Conservation (phyloP, 2,797 vertebrate genomes). For the Nannoperca obscura region DNA sequence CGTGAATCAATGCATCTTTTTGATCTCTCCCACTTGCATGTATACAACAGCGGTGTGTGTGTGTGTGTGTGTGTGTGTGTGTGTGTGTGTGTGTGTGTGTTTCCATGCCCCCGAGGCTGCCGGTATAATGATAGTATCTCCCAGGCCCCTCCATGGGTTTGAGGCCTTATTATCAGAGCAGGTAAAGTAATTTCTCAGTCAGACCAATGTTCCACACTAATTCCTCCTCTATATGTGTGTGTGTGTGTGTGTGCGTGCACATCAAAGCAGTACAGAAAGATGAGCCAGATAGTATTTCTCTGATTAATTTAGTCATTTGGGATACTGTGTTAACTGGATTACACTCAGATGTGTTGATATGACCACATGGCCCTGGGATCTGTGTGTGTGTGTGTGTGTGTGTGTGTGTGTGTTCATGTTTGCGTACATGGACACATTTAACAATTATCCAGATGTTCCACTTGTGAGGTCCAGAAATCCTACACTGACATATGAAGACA, state of each 20-base stretch:
- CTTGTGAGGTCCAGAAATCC: constrained; percentile 77
- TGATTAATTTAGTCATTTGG: constrained; percentile 88
- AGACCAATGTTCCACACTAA: constrained; percentile 91
- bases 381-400: constrained; percentile 42
- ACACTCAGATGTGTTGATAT: constrained; percentile 85
- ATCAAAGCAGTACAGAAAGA: constrained; percentile 90
- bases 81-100: constrained; percentile 49
- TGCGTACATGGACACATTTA: constrained; percentile 53
- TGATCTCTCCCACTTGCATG: constrained; percentile 67
- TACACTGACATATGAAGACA: constrained; percentile 28
- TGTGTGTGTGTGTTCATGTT: constrained; percentile 27
- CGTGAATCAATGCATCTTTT: constrained; percentile 75
- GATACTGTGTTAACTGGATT: constrained; percentile 86
- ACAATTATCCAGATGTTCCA: constrained; percentile 67
- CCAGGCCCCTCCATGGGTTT: constrained; percentile 93
- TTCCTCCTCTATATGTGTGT: constrained; percentile 61
- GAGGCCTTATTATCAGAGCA: constrained; percentile 94
- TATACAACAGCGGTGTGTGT: constrained; percentile 48
- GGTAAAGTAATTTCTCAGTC: constrained; percentile 94
- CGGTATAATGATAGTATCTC: constrained; percentile 93
- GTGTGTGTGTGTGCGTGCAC: constrained; percentile 74
- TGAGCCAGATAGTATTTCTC: constrained; percentile 82
- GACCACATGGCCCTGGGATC: constrained; percentile 80
- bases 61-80: too few relatives aligned
- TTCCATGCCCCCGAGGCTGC: constrained; percentile 77